phyloP scores from a whole-genome alignment of 2,888 invertebrate species.

The Stictocephala bisonia region DNA sequence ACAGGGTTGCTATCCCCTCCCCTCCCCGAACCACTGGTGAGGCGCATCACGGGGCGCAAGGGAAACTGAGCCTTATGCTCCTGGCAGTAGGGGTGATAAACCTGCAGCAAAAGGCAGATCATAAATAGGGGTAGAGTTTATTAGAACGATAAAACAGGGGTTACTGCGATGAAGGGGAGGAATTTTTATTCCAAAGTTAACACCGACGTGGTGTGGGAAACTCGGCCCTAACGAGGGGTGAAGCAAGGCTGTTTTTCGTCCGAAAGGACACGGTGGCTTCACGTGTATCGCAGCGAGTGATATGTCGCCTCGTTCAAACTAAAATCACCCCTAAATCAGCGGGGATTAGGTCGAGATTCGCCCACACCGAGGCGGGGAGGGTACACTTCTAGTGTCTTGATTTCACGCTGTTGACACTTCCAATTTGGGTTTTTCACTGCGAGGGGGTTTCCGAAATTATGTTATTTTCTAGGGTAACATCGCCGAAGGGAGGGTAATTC shows the following conservation, averaged over 20 bases:
- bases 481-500: slow-evolving; percentile 49
- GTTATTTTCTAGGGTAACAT: slow-evolving; percentile 50
- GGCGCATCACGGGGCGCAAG: neutral
- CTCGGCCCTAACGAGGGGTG: slow-evolving; percentile 41
- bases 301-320: slow-evolving; percentile 37
- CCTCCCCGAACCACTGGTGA: slow-evolving; percentile 1
- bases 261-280: slow-evolving; percentile 42
- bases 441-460: slow-evolving; percentile 47
- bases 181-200: slow-evolving; percentile 48
- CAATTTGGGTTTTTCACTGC: slow-evolving; percentile 45
- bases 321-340: slow-evolving; percentile 48
- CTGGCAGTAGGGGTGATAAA: neutral
- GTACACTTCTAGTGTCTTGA: slow-evolving; percentile 42
- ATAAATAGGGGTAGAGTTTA: slow-evolving; percentile 51
- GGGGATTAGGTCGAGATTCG: slow-evolving; percentile 48
- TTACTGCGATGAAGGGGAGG: slow-evolving; percentile 50
- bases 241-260: slow-evolving; percentile 38
- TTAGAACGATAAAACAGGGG: slow-evolving; percentile 52
- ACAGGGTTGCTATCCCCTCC: slow-evolving; percentile 26
- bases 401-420: slow-evolving; percentile 50
- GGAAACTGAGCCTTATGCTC: slow-evolving; percentile 36
- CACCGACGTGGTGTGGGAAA: slow-evolving; percentile 41
- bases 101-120: neutral
- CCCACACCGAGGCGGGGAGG: slow-evolving; percentile 27
- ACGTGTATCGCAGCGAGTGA: slow-evolving; percentile 45